Base-by-base conservation (phyloP, 2,888 invertebrate species). In the Nymphalis polychloros region DNA sequence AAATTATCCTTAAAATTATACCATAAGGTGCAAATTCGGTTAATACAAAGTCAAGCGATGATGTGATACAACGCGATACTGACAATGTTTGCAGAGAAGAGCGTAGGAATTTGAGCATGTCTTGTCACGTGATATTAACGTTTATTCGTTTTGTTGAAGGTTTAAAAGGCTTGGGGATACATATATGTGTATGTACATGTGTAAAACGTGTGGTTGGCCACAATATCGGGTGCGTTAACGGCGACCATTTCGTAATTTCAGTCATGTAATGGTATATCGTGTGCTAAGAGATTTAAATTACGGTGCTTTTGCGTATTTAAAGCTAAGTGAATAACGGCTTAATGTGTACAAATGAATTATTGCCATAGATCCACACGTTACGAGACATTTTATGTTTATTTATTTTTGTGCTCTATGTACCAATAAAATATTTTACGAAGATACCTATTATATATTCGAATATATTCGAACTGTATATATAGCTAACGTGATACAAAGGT, bases 61-160 rank as follows among this genome's bases (percentile, higher is more conserved):
- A 64, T 66, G 71, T 68, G 65, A 73, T 64, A 67, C 63, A 69
- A 68, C 47, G 53, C 65, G 70, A 61, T 68, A 59, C 60, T 65
- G 62, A 69, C 73, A 74, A 70, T 73, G 64, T 75, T 70, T 72
- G 72, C 69, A 64, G 63, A 69, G 71, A 72, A 70, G 59, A 62
- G 64, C 65, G 35, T 60, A 67, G 70, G 66, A 70, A 63, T 69
- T 57, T 61, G 41, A 63, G 53, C 20, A 35, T 55, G 31, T 47
- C 46, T 55, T 7, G 62, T 66, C 63, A 68, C 63, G 67, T 70
- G 63, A 74, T 72, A 68, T 50, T 72, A 57, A 66, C 48, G 68
- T 70, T 67, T 72, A 73, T 66, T 46, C 47, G 20, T 49, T 55
- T 50, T 23, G 35, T 20, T 23, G 68, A 65, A 67, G 68, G 68